Evolutionary conservation across 2,797 vertebrate genomes (phyloP).

Genomic region (Gallinago stenura): DNA sequence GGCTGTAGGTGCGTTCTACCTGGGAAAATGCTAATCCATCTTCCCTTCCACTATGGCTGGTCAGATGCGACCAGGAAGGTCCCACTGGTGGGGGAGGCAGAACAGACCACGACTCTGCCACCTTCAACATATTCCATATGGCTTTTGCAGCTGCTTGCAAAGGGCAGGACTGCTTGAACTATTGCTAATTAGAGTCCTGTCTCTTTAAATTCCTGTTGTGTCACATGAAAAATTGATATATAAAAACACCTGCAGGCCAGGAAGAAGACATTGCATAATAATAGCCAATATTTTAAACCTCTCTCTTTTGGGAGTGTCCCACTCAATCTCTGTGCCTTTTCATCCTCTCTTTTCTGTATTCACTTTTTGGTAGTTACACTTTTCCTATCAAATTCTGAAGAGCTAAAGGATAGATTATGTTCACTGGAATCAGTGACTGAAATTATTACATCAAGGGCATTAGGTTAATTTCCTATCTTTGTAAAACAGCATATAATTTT

Average conservation of each 20-base stretch:
- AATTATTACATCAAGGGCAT: slow-evolving; percentile 9
- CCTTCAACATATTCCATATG: not conserved
- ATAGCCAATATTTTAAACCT: not conserved
- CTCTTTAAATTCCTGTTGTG: not conserved
- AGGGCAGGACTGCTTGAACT: not conserved
- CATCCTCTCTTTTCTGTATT: not conserved
- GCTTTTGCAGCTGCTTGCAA: not conserved
- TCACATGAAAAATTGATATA: not conserved
- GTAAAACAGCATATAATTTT: slow-evolving; percentile 39
- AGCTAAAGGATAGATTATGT: not conserved
- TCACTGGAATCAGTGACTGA: not conserved
- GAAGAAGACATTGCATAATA: not conserved
- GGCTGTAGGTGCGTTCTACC: not conserved
- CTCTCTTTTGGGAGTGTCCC: not conserved
- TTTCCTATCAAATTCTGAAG: not conserved
- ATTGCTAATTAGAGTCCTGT: not conserved
- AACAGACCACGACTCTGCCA: not conserved
- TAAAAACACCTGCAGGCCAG: not conserved
- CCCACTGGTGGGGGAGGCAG: not conserved
- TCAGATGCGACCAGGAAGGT: not conserved
- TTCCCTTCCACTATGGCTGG: not conserved
- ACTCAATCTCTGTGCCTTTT: not conserved
- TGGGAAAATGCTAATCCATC: not conserved
- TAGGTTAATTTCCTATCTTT: slow-evolving; percentile 32
- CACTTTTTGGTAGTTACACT: not conserved